A percentile compares a stretch with the other conserved stretches of the same genome.
These are phyloP conservation scores for Stratiolaelaps scimitus DNA, from an alignment of 1,140 invertebrate genomes.

Conservation along the genomic window DNA sequence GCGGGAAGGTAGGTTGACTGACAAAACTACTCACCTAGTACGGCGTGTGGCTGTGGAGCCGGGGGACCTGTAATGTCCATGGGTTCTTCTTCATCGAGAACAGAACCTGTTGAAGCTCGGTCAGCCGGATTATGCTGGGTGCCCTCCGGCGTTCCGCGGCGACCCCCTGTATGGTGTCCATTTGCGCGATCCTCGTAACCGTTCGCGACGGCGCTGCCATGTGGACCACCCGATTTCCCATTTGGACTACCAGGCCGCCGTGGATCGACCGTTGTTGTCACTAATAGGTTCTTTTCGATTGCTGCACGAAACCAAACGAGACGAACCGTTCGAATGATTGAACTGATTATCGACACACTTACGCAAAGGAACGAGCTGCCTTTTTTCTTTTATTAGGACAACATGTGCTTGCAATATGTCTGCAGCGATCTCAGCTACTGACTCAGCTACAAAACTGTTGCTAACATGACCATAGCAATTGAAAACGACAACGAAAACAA, in stretches of 20 bases:
- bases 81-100: neutral
- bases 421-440: too few relatives aligned
- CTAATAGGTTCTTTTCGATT: constrained; percentile 12
- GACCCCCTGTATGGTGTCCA: neutral
- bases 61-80: constrained; percentile 13
- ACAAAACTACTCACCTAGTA: constrained; percentile 8
- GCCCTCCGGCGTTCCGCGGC: too few relatives aligned
- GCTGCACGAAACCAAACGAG: neutral
- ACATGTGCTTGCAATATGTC: too few relatives aligned
- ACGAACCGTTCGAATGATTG: too few relatives aligned
- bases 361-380: too few relatives aligned
- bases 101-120: neutral
- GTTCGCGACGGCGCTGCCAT: neutral
- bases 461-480: too few relatives aligned
- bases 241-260: constrained; percentile 6
- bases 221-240: neutral
- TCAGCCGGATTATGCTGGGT: too few relatives aligned
- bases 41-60: neutral
- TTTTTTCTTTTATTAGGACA: too few relatives aligned
- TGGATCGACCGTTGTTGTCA: constrained; percentile 2
- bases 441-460: too few relatives aligned
- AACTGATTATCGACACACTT: too few relatives aligned
- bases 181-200: constrained; percentile 15
- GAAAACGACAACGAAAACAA: too few relatives aligned
- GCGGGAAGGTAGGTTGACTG: too few relatives aligned